Evolutionary conservation across 2,113 vertebrate species (phyloP).

Genomic region (Pristiophorus japonicus): DNA sequence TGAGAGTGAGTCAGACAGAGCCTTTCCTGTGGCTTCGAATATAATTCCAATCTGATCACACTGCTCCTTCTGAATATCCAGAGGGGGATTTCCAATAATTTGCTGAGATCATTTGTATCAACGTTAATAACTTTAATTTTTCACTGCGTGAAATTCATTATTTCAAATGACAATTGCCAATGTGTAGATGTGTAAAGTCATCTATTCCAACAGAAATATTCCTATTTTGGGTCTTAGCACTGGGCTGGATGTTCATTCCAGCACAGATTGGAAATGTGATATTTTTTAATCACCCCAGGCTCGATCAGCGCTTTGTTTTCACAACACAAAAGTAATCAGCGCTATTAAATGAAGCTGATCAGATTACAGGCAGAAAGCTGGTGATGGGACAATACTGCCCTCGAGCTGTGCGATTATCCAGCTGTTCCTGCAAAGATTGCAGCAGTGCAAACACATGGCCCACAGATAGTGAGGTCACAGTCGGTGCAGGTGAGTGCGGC

Average conservation of each 20-base stretch:
- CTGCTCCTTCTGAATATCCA: background rate
- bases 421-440: background rate
- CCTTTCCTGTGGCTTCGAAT: background rate
- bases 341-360: background rate
- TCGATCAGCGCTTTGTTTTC: background rate
- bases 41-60: background rate
- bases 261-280: background rate
- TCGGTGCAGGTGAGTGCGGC: no score
- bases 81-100: background rate
- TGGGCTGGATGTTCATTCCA: background rate
- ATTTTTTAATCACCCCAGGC: background rate
- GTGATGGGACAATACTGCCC: background rate
- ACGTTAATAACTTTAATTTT: background rate
- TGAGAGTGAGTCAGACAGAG: background rate
- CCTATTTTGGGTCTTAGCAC: background rate
- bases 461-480: no score
- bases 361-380: background rate
- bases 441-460: background rate
- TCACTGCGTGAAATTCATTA: background rate
- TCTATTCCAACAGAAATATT: background rate
- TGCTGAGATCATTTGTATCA: background rate
- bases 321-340: slow-evolving; percentile 3
- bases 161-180: background rate
- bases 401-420: background rate
- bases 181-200: background rate